Conservation (phyloP, 1,140 invertebrate genomes). For the Lepidurus arcticus region DNA sequence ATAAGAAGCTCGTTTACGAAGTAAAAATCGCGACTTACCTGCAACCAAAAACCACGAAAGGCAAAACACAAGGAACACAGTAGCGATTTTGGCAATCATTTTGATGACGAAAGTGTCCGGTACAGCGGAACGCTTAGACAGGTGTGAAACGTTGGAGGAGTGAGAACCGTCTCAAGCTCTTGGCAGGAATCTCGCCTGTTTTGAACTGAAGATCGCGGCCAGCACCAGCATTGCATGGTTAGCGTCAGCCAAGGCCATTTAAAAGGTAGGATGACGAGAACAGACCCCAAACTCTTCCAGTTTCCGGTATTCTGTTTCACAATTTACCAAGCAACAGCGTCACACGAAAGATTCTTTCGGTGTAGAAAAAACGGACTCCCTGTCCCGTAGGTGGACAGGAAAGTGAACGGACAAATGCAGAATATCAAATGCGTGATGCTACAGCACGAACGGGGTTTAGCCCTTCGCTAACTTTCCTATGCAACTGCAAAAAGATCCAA, state of each 20-base stretch:
- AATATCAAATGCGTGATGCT: conserved; percentile 8
- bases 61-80: neutral
- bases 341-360: neutral
- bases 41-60: neutral
- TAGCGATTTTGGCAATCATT: neutral
- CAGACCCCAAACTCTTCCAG: neutral
- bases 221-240: too few species aligned
- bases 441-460: neutral
- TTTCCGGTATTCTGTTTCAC: neutral
- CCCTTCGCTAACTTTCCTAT: neutral
- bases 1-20: neutral
- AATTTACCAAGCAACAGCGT: neutral
- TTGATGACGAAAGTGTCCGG: neutral
- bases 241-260: too few species aligned
- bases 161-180: too few species aligned
- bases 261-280: neutral
- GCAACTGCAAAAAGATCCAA: neutral
- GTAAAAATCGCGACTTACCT: neutral
- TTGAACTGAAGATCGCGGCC: too few species aligned
- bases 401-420: neutral
- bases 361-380: neutral
- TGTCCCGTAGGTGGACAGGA: neutral
- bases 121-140: neutral
- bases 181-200: too few species aligned
- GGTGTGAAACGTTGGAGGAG: neutral